phyloP scores from a whole-genome alignment of 2,113 vertebrate genomes.

The Cinclus mexicanus region DNA sequence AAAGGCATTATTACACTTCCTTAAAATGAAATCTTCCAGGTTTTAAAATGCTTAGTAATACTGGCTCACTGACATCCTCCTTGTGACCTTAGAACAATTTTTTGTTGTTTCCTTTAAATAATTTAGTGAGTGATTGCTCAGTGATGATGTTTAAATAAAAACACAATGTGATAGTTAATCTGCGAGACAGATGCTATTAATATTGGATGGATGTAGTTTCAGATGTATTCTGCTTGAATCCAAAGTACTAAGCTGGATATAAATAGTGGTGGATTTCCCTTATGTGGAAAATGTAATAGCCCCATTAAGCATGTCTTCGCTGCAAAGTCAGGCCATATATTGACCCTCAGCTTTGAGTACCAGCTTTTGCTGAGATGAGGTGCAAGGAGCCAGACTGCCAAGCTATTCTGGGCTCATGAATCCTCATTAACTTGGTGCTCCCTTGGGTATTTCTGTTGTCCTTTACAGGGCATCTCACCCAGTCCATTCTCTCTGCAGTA shows the following conservation, averaged over 20 bases:
- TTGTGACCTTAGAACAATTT: constrained; percentile 60
- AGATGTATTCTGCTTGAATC: constrained; percentile 50
- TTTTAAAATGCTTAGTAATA: constrained; percentile 56
- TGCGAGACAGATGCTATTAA: constrained; percentile 62
- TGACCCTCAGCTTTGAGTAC: not conserved
- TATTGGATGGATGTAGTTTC: constrained; percentile 55
- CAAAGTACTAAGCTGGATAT: constrained; percentile 11
- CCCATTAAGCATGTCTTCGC: constrained; percentile 22
- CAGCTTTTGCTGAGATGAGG: not conserved
- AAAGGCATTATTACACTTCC: constrained; percentile 55
- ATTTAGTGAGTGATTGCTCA: constrained; percentile 62
- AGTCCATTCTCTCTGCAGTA: not conserved
- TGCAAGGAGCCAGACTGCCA: not conserved
- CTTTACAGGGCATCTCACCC: not conserved
- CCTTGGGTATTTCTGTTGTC: not conserved
- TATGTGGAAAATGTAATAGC: constrained; percentile 50
- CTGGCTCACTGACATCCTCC: constrained; percentile 46
- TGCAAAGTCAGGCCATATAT: not conserved
- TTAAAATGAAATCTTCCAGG: constrained; percentile 69
- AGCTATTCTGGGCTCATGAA: not conserved
- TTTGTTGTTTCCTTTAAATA: constrained; percentile 63
- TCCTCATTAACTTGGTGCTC: not conserved
- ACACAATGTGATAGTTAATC: constrained; percentile 65
- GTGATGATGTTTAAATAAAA: constrained; percentile 70
- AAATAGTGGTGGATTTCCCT: constrained; percentile 43